A percentile compares a stretch with the other conserved stretches of the same genome.
These are phyloP conservation scores for Drosophila orena DNA, from an alignment of 1,140 invertebrate genomes.

Conservation along the genomic window DNA sequence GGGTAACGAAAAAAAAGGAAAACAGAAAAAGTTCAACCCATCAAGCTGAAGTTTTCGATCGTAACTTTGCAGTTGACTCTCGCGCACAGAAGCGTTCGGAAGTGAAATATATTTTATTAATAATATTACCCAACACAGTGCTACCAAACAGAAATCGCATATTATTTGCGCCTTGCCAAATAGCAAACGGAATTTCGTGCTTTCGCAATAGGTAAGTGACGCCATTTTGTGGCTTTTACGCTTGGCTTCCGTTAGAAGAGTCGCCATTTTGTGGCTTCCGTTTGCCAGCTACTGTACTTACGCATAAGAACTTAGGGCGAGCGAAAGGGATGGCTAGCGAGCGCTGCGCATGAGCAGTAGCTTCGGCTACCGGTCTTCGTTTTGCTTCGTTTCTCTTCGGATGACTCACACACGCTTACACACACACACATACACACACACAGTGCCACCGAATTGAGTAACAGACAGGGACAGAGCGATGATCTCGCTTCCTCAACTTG, in stretches of 20 bases:
- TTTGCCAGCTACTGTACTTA: constrained; percentile 47
- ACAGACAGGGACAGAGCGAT: constrained; percentile 53
- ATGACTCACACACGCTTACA: constrained; percentile 70
- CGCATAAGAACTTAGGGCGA: constrained; percentile 32
- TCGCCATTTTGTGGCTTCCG: constrained; percentile 76
- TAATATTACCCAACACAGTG: constrained; percentile 69
- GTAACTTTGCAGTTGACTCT: constrained; percentile 85
- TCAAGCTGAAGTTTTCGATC: constrained; percentile 85
- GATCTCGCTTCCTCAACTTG: constrained; percentile 75
- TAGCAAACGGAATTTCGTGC: constrained; percentile 8
- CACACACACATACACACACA: constrained; percentile 33
- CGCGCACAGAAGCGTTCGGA: constrained; percentile 85
- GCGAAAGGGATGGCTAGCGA: constrained; percentile 38
- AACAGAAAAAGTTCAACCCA: constrained; percentile 67
- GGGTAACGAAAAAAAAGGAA: constrained; percentile 21
- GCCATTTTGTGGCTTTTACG: constrained; percentile 60
- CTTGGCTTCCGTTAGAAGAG: constrained; percentile 43
- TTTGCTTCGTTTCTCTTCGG: constrained; percentile 43
- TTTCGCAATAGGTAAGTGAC: constrained; percentile 49
- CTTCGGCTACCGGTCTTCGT: constrained; percentile 83
- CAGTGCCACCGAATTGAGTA: constrained; percentile 46
- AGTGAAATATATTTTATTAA: constrained; percentile 85
- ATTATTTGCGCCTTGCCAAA: neutral
- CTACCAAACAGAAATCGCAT: constrained; percentile 14
- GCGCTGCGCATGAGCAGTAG: constrained; percentile 75